A percentile compares a stretch with the other conserved stretches of the same genome.
Conservation (phyloP, 1,140 invertebrate genomes). For the Steinernema feltiae region DNA sequence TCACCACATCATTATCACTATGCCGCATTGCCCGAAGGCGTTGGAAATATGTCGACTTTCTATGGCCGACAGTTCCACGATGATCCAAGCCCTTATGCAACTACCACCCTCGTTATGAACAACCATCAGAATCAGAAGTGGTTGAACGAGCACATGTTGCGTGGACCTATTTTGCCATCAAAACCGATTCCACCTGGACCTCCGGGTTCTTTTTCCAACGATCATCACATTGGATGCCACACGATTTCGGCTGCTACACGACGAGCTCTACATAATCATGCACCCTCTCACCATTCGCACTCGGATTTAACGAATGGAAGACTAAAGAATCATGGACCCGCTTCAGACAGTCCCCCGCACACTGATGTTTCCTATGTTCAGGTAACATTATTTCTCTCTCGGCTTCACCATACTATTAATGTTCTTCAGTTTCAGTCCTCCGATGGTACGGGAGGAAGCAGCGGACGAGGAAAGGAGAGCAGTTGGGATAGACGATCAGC, state of each 20-base stretch:
- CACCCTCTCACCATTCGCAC: not conserved
- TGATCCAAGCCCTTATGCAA: slow-evolving; percentile 52
- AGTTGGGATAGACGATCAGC: slow-evolving; percentile 27
- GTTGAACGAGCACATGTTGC: slow-evolving; percentile 34
- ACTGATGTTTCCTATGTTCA: slow-evolving; percentile 53
- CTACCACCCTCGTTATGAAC: slow-evolving; percentile 48
- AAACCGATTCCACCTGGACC: slow-evolving; percentile 39
- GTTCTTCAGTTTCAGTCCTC: slow-evolving; percentile 44
- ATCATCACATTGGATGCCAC: slow-evolving; percentile 3
- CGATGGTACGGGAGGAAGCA: slow-evolving; percentile 46
- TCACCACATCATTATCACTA: slow-evolving; percentile 50
- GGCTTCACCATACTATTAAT: too few relatives aligned
- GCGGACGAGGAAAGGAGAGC: slow-evolving; percentile 24
- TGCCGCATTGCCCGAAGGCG: slow-evolving; percentile 41
- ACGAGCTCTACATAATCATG: not conserved
- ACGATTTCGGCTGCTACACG: not conserved
- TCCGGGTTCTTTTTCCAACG: slow-evolving; percentile 21
- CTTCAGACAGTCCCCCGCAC: slow-evolving; percentile 46
- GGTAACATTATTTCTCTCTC: slow-evolving; percentile 24
- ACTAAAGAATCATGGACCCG: slow-evolving; percentile 18
- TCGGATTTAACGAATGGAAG: not conserved
- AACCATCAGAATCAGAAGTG: slow-evolving; percentile 34
- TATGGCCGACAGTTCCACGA: slow-evolving; percentile 41
- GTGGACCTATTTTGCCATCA: slow-evolving; percentile 32
- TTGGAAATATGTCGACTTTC: slow-evolving; percentile 37